Evolutionary conservation across 2,888 invertebrate species (phyloP).

Genomic region (Cordilura impudica): DNA sequence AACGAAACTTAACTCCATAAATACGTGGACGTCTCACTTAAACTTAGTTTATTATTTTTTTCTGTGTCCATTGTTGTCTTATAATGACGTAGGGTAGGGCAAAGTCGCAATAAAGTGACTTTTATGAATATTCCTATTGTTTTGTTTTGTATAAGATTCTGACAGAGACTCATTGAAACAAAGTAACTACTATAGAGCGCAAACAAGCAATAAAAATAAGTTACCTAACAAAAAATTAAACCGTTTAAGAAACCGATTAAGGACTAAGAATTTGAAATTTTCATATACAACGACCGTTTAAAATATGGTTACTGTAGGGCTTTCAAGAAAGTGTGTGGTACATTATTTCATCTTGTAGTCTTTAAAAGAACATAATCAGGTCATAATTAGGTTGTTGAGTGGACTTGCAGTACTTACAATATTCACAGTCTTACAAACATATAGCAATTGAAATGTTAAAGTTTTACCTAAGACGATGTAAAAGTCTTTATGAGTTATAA

Average conservation of each 20-base stretch:
- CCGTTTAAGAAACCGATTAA: conserved; percentile 35
- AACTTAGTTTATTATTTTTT: too few relatives aligned
- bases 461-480: too few relatives aligned
- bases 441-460: too few relatives aligned
- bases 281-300: neutral
- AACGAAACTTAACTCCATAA: too few relatives aligned
- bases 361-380: neutral
- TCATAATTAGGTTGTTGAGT: too few relatives aligned
- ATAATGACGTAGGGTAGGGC: too few relatives aligned
- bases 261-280: conserved; percentile 21
- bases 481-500: too few relatives aligned
- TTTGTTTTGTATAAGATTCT: neutral
- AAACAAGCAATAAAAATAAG: neutral
- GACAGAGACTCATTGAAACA: conserved; percentile 4
- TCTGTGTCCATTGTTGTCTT: too few relatives aligned
- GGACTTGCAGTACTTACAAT: too few relatives aligned
- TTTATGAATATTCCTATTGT: neutral
- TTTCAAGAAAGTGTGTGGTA: neutral
- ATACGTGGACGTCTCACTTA: too few relatives aligned
- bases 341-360: neutral
- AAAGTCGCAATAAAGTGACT: too few relatives aligned
- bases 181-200: conserved; percentile 3
- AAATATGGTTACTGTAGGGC: neutral
- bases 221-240: conserved; percentile 8
- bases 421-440: too few relatives aligned